These are phyloP conservation scores for Halichoerus grypus DNA, from an alignment of 2,113 vertebrate species.

Conservation along the genomic window DNA sequence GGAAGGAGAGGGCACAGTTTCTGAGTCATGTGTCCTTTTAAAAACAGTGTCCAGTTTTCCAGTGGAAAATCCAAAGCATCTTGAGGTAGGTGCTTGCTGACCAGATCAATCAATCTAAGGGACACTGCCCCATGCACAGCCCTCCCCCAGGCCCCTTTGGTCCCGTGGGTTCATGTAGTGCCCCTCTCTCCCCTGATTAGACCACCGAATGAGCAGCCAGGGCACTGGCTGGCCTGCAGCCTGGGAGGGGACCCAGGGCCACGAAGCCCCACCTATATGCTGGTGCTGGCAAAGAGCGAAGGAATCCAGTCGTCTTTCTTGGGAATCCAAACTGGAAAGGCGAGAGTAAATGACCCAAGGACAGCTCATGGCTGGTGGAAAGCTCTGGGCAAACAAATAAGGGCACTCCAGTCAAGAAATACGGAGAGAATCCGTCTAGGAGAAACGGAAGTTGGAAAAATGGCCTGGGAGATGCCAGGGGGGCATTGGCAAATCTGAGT, in stretches of 20 bases:
- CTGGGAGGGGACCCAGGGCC: background rate
- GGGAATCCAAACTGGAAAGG: background rate
- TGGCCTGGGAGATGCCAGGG: background rate
- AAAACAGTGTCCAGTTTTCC: background rate
- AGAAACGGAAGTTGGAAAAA: background rate
- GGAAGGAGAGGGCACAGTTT: background rate
- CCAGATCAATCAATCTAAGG: background rate
- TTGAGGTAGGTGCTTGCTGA: background rate
- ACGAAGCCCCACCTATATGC: background rate
- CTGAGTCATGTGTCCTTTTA: slow-evolving; percentile 27
- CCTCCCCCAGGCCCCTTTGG: background rate
- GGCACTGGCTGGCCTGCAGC: background rate
- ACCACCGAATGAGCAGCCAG: background rate
- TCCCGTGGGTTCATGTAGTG: background rate
- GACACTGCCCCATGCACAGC: background rate
- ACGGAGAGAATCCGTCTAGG: accelerated
- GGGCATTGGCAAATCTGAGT: background rate
- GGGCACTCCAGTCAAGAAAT: background rate
- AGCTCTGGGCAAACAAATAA: background rate
- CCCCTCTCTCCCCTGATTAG: background rate
- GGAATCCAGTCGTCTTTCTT: background rate
- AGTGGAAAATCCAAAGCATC: background rate
- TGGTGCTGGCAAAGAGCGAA: background rate
- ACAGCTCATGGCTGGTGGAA: background rate
- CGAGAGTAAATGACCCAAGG: background rate